Base-by-base conservation (phyloP, 2,113 vertebrate genomes). In the Corythoichthys haematopterus region DNA sequence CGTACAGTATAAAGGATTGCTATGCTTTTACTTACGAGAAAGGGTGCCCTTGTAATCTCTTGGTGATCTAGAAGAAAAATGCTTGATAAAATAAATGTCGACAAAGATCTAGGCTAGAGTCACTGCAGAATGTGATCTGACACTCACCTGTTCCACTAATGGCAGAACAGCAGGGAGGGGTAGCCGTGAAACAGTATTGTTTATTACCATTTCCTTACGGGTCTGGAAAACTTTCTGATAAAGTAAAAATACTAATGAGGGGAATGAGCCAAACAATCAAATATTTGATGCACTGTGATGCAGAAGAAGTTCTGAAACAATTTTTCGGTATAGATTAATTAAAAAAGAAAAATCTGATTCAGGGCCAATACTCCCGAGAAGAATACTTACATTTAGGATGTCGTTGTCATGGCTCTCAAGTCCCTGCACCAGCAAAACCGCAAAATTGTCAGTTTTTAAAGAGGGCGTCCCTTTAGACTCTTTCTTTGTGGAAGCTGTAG, bases 161-260 rank as follows among this genome's bases (percentile, higher is more conserved):
- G 96, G 96, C 76, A 99, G 88, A 77, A 99, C 91, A 63, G 94
- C 92, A 67, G 94, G 86, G 55, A 98, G 91, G 43, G 96, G 96
- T 85, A 98, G 88, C 87, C 93, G 91, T 77, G 95, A 88, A 77
- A 99, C 93, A 0, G 97, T 99, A 85, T 94, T 97, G 91, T 92
- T 97, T 78, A 99, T 96, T 67, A 95, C 64, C 3, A 67, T 73
- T 2, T 94, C 92, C 75, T 95, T 98, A 66, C 87, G 94, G 53
- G 93, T 96, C 76, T 94, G 95, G 65, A 99, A 94, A 73, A 98
- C 94, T 95, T 95, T 97, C 97, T 99, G 88, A 82, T 70, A 72
- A 79, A 51, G 37, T 37, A n/a, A 63, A 33, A 13, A 53, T 6
- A 20, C 1, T 36, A 2, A 56, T 56, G 28, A 56, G 3, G 13